Base-by-base conservation (phyloP, 2,113 vertebrate species). In the Eonycteris spelaea region DNA sequence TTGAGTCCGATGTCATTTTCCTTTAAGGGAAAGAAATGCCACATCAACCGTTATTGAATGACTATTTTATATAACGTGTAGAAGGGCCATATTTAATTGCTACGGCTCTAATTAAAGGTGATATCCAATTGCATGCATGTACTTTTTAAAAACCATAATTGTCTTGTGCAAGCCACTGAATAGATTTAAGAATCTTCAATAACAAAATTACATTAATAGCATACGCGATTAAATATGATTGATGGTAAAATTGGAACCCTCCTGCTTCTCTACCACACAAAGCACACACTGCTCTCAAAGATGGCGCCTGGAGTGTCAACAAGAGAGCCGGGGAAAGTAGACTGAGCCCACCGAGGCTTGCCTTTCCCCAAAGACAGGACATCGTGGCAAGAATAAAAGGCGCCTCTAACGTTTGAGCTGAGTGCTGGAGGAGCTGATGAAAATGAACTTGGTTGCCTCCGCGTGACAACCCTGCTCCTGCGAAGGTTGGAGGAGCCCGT, bases 201-300 rank as follows among this genome's bases (percentile, higher is more conserved):
- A 98, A 98, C 98, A 98, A 98, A 99, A 99, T 98, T 98, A 98
- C 98, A 98, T 98, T 98, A 98, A 98, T 98, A 98, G 98, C 98
- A 98, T 98, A 98, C 98, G 98, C 98, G 98, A 98, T 99, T 98
- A 98, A 98, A 98, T 98, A 98, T 98, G 98, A 98, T 98, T 98
- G 98, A 98, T 98, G 98, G 98, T 97, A 98, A 98, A 99, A 98
- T 98, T 98, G 98, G 98, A 98, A 98, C 97, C 98, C 97, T 98
- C 97, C 98, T 97, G 98, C 96, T 98, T 98, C 98, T 97, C 95
- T 90, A 96, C 98, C 97, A 97, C 97, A 98, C 97, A 98, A 98
- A 97, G 97, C 97, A 84, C 97, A 96, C 74, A 0, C 92, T 96
- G 97, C 97, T 98, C 97, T 98, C 97, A 97, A 98, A 98, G 98